Percentiles rank a stretch among this genome's conserved stretches.
Conservation (phyloP, 23 tunicate genomes). For the Phallusia fumigata region DNA sequence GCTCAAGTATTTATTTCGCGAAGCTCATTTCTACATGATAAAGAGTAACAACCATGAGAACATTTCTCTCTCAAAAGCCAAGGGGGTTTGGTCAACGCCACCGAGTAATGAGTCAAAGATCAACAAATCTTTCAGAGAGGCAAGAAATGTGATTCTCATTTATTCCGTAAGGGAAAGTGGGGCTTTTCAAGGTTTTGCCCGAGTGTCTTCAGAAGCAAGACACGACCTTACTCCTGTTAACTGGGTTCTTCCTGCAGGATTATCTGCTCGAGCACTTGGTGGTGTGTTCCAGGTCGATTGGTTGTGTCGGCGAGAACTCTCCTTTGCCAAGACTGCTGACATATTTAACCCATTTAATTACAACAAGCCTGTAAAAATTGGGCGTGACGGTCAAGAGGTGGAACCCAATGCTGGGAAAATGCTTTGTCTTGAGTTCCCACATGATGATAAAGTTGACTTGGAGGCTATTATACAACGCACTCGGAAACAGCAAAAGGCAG, state of each 20-base stretch:
- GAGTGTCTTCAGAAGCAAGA: slow-evolving; percentile 53
- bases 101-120: slow-evolving; percentile 84
- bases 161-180: slow-evolving; percentile 94
- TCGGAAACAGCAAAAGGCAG: slow-evolving; percentile 57
- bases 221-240: slow-evolving; percentile 71
- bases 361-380: slow-evolving; percentile 88
- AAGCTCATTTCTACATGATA: slow-evolving; percentile 82
- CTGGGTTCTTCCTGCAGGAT: slow-evolving; percentile 92
- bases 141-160: slow-evolving; percentile 78
- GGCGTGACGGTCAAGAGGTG: slow-evolving; percentile 93
- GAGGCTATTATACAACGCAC: slow-evolving; percentile 75
- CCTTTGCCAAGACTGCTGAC: slow-evolving; percentile 71
- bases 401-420: slow-evolving; percentile 92
- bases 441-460: slow-evolving; percentile 80
- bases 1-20: slow-evolving; percentile 87
- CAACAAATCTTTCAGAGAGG: slow-evolving; percentile 64
- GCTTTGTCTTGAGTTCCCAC: slow-evolving; percentile 89
- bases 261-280: slow-evolving; percentile 76
- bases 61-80: slow-evolving; percentile 79
- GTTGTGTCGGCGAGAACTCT: slow-evolving; percentile 80
- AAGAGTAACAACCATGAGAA: slow-evolving; percentile 93
- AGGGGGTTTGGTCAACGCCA: slow-evolving; percentile 92
- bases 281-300: slow-evolving; percentile 86
- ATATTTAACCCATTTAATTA: slow-evolving; percentile 70
- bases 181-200: slow-evolving; percentile 93